Evolutionary conservation across 1,140 invertebrate genomes (phyloP), one percentile per base, ranked within the genome.

Genomic region (Scylla paramamosain): DNA sequence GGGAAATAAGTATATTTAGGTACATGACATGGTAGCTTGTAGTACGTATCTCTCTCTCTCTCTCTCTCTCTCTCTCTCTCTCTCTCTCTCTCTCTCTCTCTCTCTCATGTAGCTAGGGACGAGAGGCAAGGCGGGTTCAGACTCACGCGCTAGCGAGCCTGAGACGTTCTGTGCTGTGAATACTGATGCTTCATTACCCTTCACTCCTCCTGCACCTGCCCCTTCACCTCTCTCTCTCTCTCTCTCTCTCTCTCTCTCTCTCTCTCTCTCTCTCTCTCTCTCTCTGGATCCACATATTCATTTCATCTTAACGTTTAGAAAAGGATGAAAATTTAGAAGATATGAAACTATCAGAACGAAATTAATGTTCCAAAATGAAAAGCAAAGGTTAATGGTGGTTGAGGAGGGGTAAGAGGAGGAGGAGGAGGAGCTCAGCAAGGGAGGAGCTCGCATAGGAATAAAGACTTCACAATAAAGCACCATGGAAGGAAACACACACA

Each of bases 111-210:
- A 39, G 39, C 39, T 39, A 39, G 39, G 39, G 52, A 59, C 10
- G 52, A 59, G 16, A 59, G 16, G 16, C n/a, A 39, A 45, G 31
- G 39, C 31, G 29, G 32, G 25, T 46, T 16, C 28, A 39, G 59
- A 25, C 91, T 83, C 77, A 84, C 92, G 25, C 32, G 31, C 77
- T 46, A 25, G 16, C 39, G 3, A 10, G 88, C 39, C 91, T 39
- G 82, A 28, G 48, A 32, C n/a, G 39, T 32, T 39, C 67, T 92
- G 91, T 92, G 90, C 90, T 31, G 39, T 28, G 91, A 92, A 92
- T 92, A 92, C 91, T 92, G 59, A 92, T 92, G 91, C 67, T 92
- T 92, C 91, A 92, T 92, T 92, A 92, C 67, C 67, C 2, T 59
- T 25, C 48, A 39, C 59, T 92, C 59, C 31, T 82, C 67, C 67